Evolutionary conservation across 2,888 invertebrate genomes (phyloP), one percentile per base, ranked within the genome.

Genomic region (Chrysodeixis includens): DNA sequence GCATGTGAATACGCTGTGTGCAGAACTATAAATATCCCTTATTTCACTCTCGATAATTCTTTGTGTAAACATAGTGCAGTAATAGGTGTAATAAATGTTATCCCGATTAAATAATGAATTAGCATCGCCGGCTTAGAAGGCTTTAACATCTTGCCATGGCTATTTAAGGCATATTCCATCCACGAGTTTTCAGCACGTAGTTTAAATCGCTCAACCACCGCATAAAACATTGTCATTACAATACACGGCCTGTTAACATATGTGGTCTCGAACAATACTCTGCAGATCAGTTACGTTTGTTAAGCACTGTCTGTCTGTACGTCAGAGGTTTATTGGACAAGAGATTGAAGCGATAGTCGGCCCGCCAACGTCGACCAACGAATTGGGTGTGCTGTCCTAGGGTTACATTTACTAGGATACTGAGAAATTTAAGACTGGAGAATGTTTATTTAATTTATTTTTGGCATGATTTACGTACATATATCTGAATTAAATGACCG

Each of bases 271-370:
- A 87, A 92, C 92, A 92, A 92, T 92, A 89, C 92, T 84, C 79
- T 75, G 76, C 83, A 86, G 90, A 91, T 91, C 91, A 86, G 88
- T 88, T 89, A 87, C 88, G 90, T 90, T 89, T 90, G 92, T 90
- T 90, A 90, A 86, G 86, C 83, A 78, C 86, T 86, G 90, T 89
- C 89, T 88, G 90, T 90, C 89, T 81, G 88, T 89, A 86, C 87
- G 89, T 91, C 91, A 90, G 83, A 86, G 85, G 87, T 89, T 90
- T 90, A 91, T 90, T 89, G 91, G 90, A 90, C 89, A 88, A 84
- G 85, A 92, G 93, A 93, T 93, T 83, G 89, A 83, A 85, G 86
- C 81, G 92, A 93, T 93, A 92, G 89, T 78, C 59, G 83, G 92
- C 88, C 92, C 91, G 89, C 91, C 91, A 88, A 91, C 91, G 90